Evolutionary conservation across 2,113 vertebrate genomes (phyloP).

Genomic region (Elachura formosa): DNA sequence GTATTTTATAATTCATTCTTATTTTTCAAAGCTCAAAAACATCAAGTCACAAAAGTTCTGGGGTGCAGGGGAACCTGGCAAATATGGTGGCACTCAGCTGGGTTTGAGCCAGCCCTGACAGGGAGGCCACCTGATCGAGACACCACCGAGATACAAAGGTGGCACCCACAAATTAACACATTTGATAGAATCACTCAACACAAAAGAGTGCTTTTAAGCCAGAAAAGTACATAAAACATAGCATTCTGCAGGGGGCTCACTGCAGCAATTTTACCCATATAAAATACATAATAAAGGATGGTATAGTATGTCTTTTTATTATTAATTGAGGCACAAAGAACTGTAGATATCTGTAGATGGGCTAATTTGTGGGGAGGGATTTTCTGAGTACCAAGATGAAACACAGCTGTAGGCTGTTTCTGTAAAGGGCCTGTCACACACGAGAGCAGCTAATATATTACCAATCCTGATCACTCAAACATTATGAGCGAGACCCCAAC

Average conservation of each 20-base stretch:
- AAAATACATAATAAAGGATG: neutral
- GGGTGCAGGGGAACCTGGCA: neutral
- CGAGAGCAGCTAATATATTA: neutral
- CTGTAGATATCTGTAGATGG: neutral
- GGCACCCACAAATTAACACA: neutral
- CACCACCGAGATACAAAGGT: neutral
- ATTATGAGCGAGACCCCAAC: neutral
- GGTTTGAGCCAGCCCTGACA: neutral
- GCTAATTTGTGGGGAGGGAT: neutral
- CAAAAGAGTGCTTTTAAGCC: neutral
- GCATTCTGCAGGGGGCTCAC: neutral
- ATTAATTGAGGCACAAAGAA: neutral
- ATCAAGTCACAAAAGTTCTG: neutral
- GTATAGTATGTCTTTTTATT: neutral
- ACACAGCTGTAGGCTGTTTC: neutral
- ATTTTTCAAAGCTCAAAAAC: neutral
- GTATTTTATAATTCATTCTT: neutral
- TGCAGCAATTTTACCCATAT: neutral
- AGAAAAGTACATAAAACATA: neutral
- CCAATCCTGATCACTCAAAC: neutral
- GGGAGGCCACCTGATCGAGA: neutral
- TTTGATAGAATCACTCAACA: neutral
- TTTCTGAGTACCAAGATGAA: neutral
- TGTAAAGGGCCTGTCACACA: neutral
- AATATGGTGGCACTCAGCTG: rapidly evolving